Percentiles rank a stretch among this genome's conserved stretches.
Conservation (phyloP, 2,888 invertebrate genomes). For the Agrotis ipsilon region DNA sequence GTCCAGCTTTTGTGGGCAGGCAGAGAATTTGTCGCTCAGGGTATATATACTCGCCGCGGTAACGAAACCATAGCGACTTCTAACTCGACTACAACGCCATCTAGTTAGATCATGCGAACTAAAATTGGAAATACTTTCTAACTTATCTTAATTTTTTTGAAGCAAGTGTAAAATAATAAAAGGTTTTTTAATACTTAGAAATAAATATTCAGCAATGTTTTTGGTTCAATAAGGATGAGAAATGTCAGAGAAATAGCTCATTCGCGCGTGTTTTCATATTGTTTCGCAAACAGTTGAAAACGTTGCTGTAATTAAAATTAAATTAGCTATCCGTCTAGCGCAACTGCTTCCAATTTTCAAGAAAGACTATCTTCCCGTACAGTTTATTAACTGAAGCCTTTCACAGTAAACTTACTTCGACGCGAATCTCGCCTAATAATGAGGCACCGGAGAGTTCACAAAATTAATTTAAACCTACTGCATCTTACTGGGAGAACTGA, state of each 20-base stretch:
- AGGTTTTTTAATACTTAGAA: neutral
- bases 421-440: conserved; percentile 64
- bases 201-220: neutral
- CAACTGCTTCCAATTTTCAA: conserved; percentile 64
- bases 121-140: neutral
- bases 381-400: conserved; percentile 64
- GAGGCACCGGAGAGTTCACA: conserved; percentile 56
- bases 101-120: conserved; percentile 22
- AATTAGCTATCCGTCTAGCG: conserved; percentile 65
- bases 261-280: conserved; percentile 26
- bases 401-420: conserved; percentile 57
- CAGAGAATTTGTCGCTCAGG: fast-evolving
- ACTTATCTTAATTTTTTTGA: neutral
- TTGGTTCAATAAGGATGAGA: neutral
- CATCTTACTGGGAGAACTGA: conserved; percentile 57
- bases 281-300: conserved; percentile 53
- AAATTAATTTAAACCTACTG: conserved; percentile 68
- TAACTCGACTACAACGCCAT: conserved; percentile 39
- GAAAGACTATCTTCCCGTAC: conserved; percentile 55
- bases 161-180: neutral
- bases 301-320: conserved; percentile 62
- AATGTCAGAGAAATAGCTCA: conserved; percentile 4
- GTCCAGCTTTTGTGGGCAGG: conserved; percentile 34
- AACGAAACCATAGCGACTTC: conserved; percentile 40
- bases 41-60: conserved; percentile 12